These are phyloP conservation scores for Ceratoteleas bidentatus DNA, from an alignment of 1,140 invertebrate genomes.

Conservation along the genomic window DNA sequence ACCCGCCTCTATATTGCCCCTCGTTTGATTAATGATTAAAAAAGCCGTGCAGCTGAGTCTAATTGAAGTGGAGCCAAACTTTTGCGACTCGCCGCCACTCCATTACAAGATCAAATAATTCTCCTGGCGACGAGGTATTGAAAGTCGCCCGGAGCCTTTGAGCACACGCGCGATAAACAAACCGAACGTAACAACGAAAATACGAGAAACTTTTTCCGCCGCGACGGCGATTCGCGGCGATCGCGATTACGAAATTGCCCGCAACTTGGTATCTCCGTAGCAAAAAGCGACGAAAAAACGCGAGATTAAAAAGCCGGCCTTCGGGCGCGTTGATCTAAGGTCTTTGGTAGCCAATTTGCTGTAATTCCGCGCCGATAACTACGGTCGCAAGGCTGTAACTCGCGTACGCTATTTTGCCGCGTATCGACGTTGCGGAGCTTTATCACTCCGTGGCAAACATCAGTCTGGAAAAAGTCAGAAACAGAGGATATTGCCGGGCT, in stretches of 20 bases:
- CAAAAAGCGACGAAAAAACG: too few relatives aligned
- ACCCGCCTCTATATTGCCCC: not conserved
- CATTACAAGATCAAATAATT: constrained; percentile 56
- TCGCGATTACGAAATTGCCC: constrained; percentile 41
- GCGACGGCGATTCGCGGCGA: constrained; percentile 26
- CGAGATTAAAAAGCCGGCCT: constrained; percentile 31
- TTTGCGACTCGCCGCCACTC: constrained; percentile 29
- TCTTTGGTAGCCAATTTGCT: constrained; percentile 52
- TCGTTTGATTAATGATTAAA: constrained; percentile 46
- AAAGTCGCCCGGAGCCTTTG: constrained; percentile 41
- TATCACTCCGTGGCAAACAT: too few relatives aligned
- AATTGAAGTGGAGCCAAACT: constrained; percentile 58
- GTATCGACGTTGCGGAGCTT: constrained; percentile 6
- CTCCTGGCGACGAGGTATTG: constrained; percentile 36
- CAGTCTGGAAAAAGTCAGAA: too few relatives aligned
- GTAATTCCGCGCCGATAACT: constrained; percentile 41
- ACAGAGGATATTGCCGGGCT: too few relatives aligned
- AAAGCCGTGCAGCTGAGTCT: constrained; percentile 42
- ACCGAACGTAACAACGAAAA: constrained; percentile 47
- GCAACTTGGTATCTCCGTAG: constrained; percentile 26
- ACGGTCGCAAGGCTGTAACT: constrained; percentile 20
- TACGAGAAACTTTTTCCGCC: constrained; percentile 47
- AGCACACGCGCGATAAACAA: constrained; percentile 48
- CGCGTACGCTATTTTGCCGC: constrained; percentile 22
- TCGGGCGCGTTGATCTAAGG: constrained; percentile 34